Evolutionary conservation across 2,113 vertebrate species (phyloP).

Genomic region (Rhabdornis inornatus): DNA sequence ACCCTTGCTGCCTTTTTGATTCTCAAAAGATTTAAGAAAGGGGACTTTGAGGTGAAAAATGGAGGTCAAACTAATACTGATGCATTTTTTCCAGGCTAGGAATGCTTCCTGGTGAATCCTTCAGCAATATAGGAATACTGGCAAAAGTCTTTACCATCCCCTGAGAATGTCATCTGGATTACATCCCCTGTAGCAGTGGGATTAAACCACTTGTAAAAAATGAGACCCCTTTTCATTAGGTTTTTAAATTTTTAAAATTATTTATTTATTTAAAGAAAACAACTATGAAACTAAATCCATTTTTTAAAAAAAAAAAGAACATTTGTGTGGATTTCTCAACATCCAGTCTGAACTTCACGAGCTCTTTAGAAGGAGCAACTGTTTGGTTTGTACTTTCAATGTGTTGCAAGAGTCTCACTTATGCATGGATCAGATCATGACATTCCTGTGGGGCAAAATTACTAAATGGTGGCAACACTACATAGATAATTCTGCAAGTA

Average conservation of each 20-base stretch:
- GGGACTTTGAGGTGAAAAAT: not conserved
- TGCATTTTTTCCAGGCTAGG: conserved; percentile 16
- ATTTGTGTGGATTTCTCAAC: conserved; percentile 45
- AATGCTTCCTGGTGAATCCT: conserved; percentile 55
- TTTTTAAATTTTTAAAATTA: not conserved
- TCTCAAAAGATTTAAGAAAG: not conserved
- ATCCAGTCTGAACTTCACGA: conserved; percentile 24
- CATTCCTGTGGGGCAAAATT: not conserved
- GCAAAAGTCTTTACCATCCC: conserved; percentile 6
- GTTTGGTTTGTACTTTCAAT: conserved; percentile 18
- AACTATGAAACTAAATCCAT: conserved; percentile 28
- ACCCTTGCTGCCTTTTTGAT: not conserved
- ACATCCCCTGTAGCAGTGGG: conserved; percentile 42
- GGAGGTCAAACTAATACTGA: not conserved
- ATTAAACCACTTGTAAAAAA: conserved; percentile 69
- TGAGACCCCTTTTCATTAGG: conserved; percentile 13
- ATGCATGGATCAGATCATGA: not conserved
- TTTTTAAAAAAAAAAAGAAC: not conserved
- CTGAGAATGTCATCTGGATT: conserved; percentile 57
- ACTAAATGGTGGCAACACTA: not conserved
- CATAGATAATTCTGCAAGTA: not conserved
- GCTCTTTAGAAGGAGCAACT: conserved; percentile 22
- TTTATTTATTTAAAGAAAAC: not conserved
- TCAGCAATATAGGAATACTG: conserved; percentile 45
- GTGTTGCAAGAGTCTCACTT: not conserved